phyloP scores from a whole-genome alignment of 1,140 invertebrate species.

The Bombus pascuorum region DNA sequence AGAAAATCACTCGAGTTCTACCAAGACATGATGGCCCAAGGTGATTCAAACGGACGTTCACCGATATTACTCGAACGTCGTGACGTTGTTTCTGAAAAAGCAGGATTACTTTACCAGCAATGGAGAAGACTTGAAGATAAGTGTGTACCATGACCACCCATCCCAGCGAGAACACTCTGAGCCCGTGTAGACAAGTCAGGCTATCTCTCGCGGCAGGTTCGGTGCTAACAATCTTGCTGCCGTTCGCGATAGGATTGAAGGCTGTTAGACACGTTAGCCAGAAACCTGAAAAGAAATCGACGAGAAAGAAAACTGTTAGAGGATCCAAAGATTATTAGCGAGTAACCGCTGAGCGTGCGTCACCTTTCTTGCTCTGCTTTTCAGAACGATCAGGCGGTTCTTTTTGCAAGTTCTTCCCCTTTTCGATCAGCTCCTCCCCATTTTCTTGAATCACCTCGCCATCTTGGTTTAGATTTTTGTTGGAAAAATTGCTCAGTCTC shows the following conservation, averaged over 20 bases:
- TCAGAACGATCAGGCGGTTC: conserved; percentile 21
- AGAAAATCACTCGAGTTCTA: not conserved
- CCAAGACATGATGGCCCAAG: not conserved
- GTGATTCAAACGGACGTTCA: too few relatives aligned
- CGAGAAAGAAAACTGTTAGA: not conserved
- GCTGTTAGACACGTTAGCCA: conserved; percentile 84
- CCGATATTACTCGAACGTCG: too few relatives aligned
- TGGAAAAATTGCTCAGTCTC: conserved; percentile 70
- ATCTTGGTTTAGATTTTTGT: conserved; percentile 76
- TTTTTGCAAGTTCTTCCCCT: conserved; percentile 65
- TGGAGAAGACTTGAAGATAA: conserved; percentile 90
- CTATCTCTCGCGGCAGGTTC: conserved; percentile 85
- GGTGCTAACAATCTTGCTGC: conserved; percentile 85
- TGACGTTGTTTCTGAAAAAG: not conserved
- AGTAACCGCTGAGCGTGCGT: not conserved
- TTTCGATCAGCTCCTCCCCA: conserved; percentile 77
- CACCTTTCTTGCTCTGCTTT: conserved; percentile 39
- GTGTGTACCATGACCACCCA: conserved; percentile 98
- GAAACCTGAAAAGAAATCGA: conserved; percentile 77
- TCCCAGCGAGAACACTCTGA: conserved; percentile 91
- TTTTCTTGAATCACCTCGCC: conserved; percentile 70
- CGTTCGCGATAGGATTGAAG: conserved; percentile 86
- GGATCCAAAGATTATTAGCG: not conserved
- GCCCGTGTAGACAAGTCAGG: conserved; percentile 90
- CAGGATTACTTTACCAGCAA: conserved; percentile 85